Base-by-base conservation (phyloP, 2,113 vertebrate species). In the Trachemys scripta region DNA sequence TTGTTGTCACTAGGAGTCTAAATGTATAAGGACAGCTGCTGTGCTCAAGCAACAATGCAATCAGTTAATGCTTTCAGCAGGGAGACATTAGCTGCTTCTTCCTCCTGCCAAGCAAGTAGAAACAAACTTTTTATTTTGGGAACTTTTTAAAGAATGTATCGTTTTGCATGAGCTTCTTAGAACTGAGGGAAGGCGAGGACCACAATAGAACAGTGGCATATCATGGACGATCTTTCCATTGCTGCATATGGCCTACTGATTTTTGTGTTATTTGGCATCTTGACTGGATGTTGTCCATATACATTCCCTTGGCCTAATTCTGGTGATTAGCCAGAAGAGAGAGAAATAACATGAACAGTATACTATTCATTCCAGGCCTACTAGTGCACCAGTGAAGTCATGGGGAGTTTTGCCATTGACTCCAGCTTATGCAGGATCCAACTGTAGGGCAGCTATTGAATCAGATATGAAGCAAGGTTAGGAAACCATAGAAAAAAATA, bases 61-160 rank as follows among this genome's bases (percentile, higher is more conserved):
- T 98, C 97, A 98, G 97, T 98, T 98, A 98, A 98, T 97, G 97
- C 97, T 97, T 98, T 98, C 98, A 97, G 97, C 97, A 93, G 98
- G 97, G 97, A 97, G 89, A 97, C 97, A 98, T 98, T 98, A 98
- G 96, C 94, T 14, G 47, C 93, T 96, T 95, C 95, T 96, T 95
- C 97, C 97, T 97, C 97, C 97, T 97, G 96, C 96, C 92, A 97
- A 96, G 97, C 97, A 94, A 96, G 95, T 95, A 92, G 92, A 96
- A 98, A 97, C 87, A 95, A 97, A 98, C 97, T 97, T 98, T 95
- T 88, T 88, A 81, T 53, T 88, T 31, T 59, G 17, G 50, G 92
- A 85, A 97, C 97, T 84, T 97, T 96, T 94, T 10, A 95, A 81
- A 4, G 1, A 3, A 90, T 80, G 94, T 69, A 94, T 86, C 59